Base-by-base conservation (phyloP, 2,113 vertebrate species). In the Podilymbus podiceps region DNA sequence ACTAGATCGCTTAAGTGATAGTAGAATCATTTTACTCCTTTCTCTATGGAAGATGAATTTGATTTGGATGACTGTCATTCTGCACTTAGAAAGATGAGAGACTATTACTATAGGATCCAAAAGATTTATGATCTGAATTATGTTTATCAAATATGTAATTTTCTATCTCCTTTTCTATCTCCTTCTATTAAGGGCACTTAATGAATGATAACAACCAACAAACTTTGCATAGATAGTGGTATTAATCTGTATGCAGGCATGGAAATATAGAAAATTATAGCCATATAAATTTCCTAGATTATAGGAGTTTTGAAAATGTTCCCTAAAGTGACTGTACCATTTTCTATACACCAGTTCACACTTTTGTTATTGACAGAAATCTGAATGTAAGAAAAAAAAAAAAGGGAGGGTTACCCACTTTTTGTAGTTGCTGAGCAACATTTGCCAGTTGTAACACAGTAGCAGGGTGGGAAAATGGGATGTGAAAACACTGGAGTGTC, bases 321-420 rank as follows among this genome's bases (percentile, higher is more conserved):
- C 59, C 27, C 44, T 63, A 15, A 88, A 56, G 2, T 59, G 58
- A 63, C 28, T 35, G 7, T 42, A 87, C 8, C 5, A 18, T 62
- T 90, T 84, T 50, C 75, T 55, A 77, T 44, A 49, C 8, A 58
- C 2, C 17, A 55, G 5, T 0, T 0, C 46, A 42, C 15, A 15
- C 0, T 74, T 85, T 50, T 42, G 11, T 59, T 75, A 68, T 11
- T 64, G 30, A 75, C 27, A 72, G 52, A 82, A 35, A n/a, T 35
- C 23, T 77, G 55, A 74, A 85, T 2, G 0, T 30, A 80, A 33
- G 49, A 7, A 82, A 85, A 24, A n/a, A 55, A 71, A 38, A 53
- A 6, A 9, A 1, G 3, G 3, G 4, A 0, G 30, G 55, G 30
- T 33, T 60, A 46, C 11, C 12, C 11, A n/a, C 22, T 56, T 79